These are phyloP conservation scores for Spisula subtruncata DNA, from an alignment of 2,888 invertebrate genomes.

Conservation along the genomic window DNA sequence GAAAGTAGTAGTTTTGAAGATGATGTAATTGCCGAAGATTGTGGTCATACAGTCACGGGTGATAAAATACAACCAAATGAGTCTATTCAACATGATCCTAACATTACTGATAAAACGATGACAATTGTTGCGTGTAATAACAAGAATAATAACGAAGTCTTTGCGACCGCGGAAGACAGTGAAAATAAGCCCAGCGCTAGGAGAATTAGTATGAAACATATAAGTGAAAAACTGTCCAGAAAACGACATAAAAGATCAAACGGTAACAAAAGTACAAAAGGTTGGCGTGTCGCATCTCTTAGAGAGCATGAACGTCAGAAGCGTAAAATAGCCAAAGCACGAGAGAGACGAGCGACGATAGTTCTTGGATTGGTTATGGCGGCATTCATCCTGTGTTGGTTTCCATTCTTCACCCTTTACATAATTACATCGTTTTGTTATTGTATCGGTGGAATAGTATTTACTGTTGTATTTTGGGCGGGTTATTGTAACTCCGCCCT, in stretches of 20 bases:
- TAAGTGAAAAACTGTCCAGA: slow-evolving; percentile 28
- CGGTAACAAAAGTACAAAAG: slow-evolving; percentile 60
- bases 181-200: neutral
- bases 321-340: slow-evolving; percentile 96
- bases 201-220: slow-evolving; percentile 32
- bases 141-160: slow-evolving; percentile 8
- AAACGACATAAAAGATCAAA: slow-evolving; percentile 41
- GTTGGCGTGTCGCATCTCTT: slow-evolving; percentile 70
- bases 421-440: slow-evolving; percentile 87
- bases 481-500: slow-evolving; percentile 99
- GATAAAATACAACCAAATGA: slow-evolving; percentile 16
- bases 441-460: slow-evolving; percentile 88
- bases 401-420: slow-evolving; percentile 95
- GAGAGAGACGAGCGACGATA: slow-evolving; percentile 98
- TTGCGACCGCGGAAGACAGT: neutral
- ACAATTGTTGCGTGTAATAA: neutral
- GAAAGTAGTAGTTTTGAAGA: neutral
- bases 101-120: neutral
- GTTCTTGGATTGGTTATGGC: slow-evolving; percentile 99
- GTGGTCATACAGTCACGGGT: neutral
- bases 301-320: slow-evolving; percentile 97
- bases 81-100: neutral
- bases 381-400: slow-evolving; percentile 99
- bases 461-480: slow-evolving; percentile 98
- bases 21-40: neutral